Conservation (phyloP, 2,113 vertebrate species). For the Caretta caretta region DNA sequence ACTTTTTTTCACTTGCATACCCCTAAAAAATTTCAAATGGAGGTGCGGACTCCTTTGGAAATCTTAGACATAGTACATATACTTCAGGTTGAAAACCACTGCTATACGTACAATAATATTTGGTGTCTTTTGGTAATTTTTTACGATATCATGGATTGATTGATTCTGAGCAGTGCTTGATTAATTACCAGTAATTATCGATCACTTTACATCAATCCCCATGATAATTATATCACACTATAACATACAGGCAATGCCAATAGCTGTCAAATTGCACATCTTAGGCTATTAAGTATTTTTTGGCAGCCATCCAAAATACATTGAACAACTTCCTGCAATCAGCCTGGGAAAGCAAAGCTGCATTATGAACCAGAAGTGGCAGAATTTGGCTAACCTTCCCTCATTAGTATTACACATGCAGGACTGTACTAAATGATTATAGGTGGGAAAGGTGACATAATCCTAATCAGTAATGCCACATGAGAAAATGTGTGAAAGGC, state of each 20-base stretch:
- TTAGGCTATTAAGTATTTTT: not conserved
- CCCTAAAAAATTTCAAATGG: not conserved
- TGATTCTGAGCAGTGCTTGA: not conserved
- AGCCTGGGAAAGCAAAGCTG: not conserved
- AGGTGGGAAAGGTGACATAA: not conserved
- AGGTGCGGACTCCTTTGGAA: not conserved
- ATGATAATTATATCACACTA: not conserved
- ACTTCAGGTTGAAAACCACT: too few relatives aligned
- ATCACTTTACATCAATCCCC: not conserved
- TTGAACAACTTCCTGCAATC: not conserved
- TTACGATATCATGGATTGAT: not conserved
- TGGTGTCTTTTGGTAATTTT: not conserved
- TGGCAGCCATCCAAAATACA: not conserved
- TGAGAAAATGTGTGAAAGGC: not conserved
- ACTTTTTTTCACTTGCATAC: not conserved
- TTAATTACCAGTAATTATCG: slow-evolving; percentile 32
- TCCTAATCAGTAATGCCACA: not conserved
- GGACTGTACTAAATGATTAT: not conserved
- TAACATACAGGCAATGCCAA: not conserved
- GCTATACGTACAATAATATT: not conserved
- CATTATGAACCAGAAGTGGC: not conserved
- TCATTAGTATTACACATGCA: not conserved
- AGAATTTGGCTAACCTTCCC: not conserved
- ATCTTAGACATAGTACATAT: not conserved
- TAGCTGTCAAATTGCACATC: not conserved